A percentile compares a stretch with the other conserved stretches of the same genome.
phyloP scores from a whole-genome alignment of 2,888 invertebrate species.

The Agonopterix alstromeriana region DNA sequence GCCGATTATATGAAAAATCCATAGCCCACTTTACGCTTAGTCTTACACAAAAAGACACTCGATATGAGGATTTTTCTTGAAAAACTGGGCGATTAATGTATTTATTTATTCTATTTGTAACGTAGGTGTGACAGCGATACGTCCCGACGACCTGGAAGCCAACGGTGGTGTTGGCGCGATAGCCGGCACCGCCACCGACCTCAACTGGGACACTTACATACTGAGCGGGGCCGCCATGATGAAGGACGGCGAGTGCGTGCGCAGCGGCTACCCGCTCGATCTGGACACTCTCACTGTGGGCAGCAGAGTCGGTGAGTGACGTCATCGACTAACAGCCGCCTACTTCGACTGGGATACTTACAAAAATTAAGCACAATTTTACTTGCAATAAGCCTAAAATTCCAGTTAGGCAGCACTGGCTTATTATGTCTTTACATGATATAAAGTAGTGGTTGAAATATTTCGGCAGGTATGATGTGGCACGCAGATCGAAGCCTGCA shows the following conservation, averaged over 20 bases:
- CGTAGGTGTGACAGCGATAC: conserved; percentile 89
- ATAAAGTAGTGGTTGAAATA: background rate
- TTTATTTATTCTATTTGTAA: background rate
- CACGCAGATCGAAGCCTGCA: conserved; percentile 89
- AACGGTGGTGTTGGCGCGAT: conserved; percentile 46
- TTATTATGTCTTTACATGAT: too few relatives aligned
- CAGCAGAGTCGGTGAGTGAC: conserved; percentile 81
- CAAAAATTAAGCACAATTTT: too few relatives aligned
- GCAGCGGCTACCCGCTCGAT: conserved; percentile 90
- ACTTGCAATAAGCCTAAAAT: too few relatives aligned
- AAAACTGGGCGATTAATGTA: background rate
- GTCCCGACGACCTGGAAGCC: conserved; percentile 89
- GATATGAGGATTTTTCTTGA: too few relatives aligned
- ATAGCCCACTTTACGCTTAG: too few relatives aligned
- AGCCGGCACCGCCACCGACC: conserved; percentile 92
- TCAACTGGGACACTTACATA: conserved; percentile 94
- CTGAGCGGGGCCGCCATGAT: conserved; percentile 94
- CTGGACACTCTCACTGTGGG: conserved; percentile 88
- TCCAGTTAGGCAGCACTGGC: too few relatives aligned
- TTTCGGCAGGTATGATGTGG: conserved; percentile 84
- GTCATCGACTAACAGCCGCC: conserved; percentile 81
- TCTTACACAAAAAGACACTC: too few relatives aligned
- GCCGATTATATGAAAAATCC: too few relatives aligned
- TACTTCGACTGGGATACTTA: conserved; percentile 94
- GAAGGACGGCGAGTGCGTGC: conserved; percentile 91